A percentile compares a stretch with the other conserved stretches of the same genome.
Evolutionary conservation across 2,113 vertebrate species (phyloP).

Genomic region (Caranx melampygus): DNA sequence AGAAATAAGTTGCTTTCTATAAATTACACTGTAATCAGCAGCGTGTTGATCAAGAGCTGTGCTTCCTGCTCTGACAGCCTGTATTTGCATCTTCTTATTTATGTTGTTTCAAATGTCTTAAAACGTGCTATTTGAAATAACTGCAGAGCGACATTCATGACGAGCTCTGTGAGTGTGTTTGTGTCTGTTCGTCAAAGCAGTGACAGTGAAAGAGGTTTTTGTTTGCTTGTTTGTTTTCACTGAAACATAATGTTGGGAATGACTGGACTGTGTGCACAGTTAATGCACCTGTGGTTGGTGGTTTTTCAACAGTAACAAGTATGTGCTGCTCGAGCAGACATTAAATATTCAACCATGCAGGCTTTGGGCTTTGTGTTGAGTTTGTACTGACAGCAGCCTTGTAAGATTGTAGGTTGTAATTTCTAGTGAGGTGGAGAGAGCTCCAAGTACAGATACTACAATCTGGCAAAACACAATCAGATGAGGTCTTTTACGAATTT

Average conservation of each 20-base stretch:
- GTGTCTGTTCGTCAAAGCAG: neutral
- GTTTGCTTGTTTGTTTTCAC: slow-evolving; percentile 18
- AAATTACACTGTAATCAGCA: slow-evolving; percentile 55
- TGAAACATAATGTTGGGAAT: neutral
- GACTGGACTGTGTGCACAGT: neutral
- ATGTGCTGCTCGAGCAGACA: neutral
- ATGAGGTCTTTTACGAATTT: neutral
- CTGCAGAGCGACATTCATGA: neutral
- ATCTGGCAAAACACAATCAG: neutral
- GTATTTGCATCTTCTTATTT: slow-evolving; percentile 16
- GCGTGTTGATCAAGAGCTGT: slow-evolving; percentile 4
- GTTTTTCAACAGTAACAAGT: neutral
- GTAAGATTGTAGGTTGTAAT: neutral
- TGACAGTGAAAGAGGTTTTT: slow-evolving; percentile 10
- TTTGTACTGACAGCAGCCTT: neutral
- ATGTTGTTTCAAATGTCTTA: slow-evolving; percentile 32
- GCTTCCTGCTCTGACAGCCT: slow-evolving; percentile 9
- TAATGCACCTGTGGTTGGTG: neutral
- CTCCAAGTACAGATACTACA: neutral
- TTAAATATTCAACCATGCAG: neutral
- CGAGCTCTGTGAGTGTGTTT: neutral
- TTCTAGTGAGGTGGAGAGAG: neutral
- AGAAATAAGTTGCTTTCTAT: slow-evolving; percentile 44
- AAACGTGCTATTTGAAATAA: slow-evolving; percentile 13
- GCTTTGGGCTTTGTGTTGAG: neutral